Base-by-base conservation (phyloP, 2,888 invertebrate species). In the Hyalella azteca region DNA sequence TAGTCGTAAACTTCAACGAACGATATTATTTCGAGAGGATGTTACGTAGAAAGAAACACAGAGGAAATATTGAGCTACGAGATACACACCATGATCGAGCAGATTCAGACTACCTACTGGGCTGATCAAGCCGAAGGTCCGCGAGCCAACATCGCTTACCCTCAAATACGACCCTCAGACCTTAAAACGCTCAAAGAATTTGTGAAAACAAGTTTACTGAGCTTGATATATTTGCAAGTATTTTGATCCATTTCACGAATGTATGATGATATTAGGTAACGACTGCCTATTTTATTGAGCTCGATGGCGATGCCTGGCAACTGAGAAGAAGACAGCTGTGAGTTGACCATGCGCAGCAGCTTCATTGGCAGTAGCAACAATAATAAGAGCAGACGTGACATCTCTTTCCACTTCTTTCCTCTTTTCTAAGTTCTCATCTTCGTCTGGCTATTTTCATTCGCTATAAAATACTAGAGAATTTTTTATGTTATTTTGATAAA, bases 21-120 rank as follows among this genome's bases (percentile, higher is more conserved):
- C 54, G 29, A 11, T 29, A 22, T 54, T 13, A 26, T 9, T 54
- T 54, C 54, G 29, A 54, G 54, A 54, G 29, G 29, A 54, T 54
- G 54, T 3, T 29, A 54, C 54, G 54, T 54, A 54, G 22, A 54
- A 54, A 50, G 29, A 54, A 54, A 26, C 26, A 54, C 26, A 54
- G 54, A 54, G 54, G 29, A 54, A 54, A 29, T 26, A 54, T 29
- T 26, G 54, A 54, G 54, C 54, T 54, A 54, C 54, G 26, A 5
- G 29, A 22, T 7, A 29, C 54, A 54, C 54, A 54, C 29, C 26
- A 54, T 54, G 7, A 7, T 54, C 26, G 54, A 7, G 7, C 9
- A 54, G 54, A 29, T 54, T 13, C 54, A 22, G 54, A 54, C 54
- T 54, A 54, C 54, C 54, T 54, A 54, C 54, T 54, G 54, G 22